Conservation (phyloP, 2,797 vertebrate species). For the Phoxinus dragarum region DNA sequence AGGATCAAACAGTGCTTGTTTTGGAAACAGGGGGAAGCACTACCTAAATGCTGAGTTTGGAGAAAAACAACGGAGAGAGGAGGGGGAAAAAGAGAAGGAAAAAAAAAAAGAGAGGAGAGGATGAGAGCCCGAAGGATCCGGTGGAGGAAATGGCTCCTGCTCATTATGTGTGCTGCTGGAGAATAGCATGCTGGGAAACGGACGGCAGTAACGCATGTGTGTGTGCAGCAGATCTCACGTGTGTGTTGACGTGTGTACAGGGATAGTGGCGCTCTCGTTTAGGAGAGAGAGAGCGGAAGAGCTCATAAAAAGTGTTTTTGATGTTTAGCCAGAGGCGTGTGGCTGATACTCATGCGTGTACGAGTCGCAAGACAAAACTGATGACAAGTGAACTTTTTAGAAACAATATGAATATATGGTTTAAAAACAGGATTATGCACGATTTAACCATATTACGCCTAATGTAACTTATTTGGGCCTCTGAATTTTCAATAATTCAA, state of each 20-base stretch:
- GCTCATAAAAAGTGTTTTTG: conserved; percentile 37
- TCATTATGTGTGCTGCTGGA: conserved; percentile 46
- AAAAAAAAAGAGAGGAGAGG: conserved; percentile 21
- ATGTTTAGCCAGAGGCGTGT: conserved; percentile 25
- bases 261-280: not conserved
- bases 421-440: not conserved
- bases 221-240: conserved; percentile 25
- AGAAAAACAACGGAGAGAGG: conserved; percentile 49
- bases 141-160: conserved; percentile 50
- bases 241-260: conserved; percentile 27
- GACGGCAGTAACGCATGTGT: conserved; percentile 2
- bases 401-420: not conserved
- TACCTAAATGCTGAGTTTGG: conserved; percentile 56
- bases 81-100: conserved; percentile 11
- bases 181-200: conserved; percentile 36
- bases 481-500: too few relatives aligned
- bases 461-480: not conserved
- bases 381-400: not conserved
- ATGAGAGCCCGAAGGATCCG: conserved; percentile 49
- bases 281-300: conserved; percentile 31
- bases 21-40: conserved; percentile 51
- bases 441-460: not conserved
- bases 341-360: conserved; percentile 5
- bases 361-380: not conserved
- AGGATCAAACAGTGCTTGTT: conserved; percentile 55